Conservation (phyloP, 2,888 invertebrate genomes). For the Diplazon laetatorius region DNA sequence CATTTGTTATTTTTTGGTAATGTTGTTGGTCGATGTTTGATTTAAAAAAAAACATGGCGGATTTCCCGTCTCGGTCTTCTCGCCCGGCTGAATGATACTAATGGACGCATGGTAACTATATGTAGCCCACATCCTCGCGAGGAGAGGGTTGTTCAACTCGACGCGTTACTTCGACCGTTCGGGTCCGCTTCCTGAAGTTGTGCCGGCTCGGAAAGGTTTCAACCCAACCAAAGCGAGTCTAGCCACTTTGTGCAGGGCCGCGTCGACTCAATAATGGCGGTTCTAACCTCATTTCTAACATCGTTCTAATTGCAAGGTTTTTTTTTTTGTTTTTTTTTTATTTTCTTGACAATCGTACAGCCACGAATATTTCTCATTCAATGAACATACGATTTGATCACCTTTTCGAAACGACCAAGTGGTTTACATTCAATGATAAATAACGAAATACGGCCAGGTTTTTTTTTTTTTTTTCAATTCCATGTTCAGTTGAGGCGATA, state of each 20-base stretch:
- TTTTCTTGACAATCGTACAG: no score
- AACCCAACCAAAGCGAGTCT: conserved; percentile 66
- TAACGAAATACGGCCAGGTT: no score
- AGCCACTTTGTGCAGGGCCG: conserved; percentile 54
- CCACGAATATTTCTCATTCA: no score
- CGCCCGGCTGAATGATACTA: conserved; percentile 26
- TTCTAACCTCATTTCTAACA: conserved; percentile 56
- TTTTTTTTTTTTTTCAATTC: no score
- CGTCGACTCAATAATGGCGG: conserved; percentile 29
- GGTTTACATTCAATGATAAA: no score
- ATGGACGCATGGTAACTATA: conserved; percentile 18
- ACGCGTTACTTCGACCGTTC: conserved; percentile 61
- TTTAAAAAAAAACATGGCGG: no score
- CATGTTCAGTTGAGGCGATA: no score
- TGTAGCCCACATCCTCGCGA: conserved; percentile 50
- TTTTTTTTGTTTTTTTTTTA: conserved; percentile 5
- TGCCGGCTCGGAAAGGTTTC: conserved; percentile 66
- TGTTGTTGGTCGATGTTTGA: no score
- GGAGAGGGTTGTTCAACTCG: conserved; percentile 68
- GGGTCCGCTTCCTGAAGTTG: conserved; percentile 64
- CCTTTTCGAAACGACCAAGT: no score
- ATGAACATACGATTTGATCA: no score
- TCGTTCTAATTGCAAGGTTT: no score
- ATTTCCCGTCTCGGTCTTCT: neutral
- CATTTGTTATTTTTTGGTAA: neutral